A percentile compares a stretch with the other conserved stretches of the same genome.
Conservation (phyloP, 2,888 invertebrate species). For the Leptopilina drosophilae region DNA sequence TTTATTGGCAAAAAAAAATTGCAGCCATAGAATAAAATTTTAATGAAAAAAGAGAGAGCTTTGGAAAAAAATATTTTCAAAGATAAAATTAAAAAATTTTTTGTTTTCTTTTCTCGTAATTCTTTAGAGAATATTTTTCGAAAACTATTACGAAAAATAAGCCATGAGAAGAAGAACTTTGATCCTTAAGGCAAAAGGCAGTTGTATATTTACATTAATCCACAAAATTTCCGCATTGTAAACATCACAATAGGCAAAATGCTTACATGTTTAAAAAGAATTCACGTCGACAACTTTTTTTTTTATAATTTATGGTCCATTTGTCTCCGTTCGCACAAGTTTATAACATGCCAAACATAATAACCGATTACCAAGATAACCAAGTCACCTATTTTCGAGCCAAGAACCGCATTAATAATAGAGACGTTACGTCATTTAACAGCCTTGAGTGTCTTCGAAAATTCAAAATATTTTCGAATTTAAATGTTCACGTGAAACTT, state of each 20-base stretch:
- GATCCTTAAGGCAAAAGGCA: neutral
- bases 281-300: conserved; percentile 12
- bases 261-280: neutral
- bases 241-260: neutral
- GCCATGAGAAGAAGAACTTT: neutral
- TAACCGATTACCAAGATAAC: conserved; percentile 74
- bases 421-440: conserved; percentile 67
- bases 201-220: neutral
- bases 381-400: conserved; percentile 72
- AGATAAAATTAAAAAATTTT: neutral
- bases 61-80: too few species aligned
- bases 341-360: conserved; percentile 70
- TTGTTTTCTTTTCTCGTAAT: neutral
- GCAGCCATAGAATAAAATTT: too few species aligned
- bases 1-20: too few species aligned
- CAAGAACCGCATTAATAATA: conserved; percentile 73
- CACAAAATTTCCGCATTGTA: neutral
- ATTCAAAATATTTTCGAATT: conserved; percentile 53
- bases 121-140: too few species aligned
- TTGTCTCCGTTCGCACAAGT: conserved; percentile 55
- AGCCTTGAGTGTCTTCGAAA: conserved; percentile 63
- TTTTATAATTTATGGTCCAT: conserved; percentile 30
- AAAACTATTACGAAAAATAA: too few species aligned
- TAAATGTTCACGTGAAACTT: conserved; percentile 6
- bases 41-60: too few species aligned